Evolutionary conservation across 2,113 vertebrate genomes (phyloP).

Genomic region (Macrotis lagotis): DNA sequence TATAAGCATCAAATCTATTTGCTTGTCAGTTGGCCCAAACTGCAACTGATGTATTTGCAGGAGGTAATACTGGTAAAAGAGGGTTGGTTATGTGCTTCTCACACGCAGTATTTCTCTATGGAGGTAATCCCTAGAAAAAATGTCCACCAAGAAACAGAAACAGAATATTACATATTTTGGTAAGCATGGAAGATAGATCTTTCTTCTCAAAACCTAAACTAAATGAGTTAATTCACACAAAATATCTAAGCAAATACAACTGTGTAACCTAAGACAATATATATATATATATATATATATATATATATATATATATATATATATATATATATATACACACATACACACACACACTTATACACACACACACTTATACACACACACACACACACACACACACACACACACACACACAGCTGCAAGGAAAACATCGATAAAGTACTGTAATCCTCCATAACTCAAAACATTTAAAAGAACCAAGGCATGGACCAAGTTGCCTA

Average conservation of each 20-base stretch:
- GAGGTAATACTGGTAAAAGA: neutral
- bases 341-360: no score
- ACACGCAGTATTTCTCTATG: neutral
- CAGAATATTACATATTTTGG: rapidly evolving
- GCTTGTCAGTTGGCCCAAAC: neutral
- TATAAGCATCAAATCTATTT: neutral
- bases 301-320: no score
- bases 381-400: no score
- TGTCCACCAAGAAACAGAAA: neutral
- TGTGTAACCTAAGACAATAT: neutral
- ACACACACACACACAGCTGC: no score
- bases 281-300: neutral
- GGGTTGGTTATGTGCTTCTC: rapidly evolving
- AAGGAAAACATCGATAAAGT: constrained; percentile 31
- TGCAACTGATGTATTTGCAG: constrained; percentile 34
- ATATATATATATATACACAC: no score
- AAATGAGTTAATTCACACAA: neutral
- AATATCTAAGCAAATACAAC: constrained; percentile 31
- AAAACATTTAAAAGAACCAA: constrained; percentile 36
- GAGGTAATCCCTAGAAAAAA: neutral
- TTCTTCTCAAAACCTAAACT: constrained; percentile 44
- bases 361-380: no score
- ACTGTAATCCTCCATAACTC: constrained; percentile 10
- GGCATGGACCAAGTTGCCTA: neutral
- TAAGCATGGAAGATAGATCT: neutral